Evolutionary conservation across 2,888 invertebrate species (phyloP), one percentile per base, ranked within the genome.

Genomic region (Lasius platythorax): DNA sequence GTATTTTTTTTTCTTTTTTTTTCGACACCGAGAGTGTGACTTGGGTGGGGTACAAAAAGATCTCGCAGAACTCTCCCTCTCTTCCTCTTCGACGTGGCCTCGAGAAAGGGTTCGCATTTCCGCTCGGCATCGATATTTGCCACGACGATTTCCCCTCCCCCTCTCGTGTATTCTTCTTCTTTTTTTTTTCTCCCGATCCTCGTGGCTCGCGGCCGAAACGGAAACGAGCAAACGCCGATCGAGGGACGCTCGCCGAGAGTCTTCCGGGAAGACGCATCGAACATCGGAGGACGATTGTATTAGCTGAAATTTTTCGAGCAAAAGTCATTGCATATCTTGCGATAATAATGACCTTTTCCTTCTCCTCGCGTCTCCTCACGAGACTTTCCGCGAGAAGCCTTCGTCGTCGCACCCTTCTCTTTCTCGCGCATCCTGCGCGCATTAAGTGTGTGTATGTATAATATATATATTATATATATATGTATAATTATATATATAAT

Each of bases 41-140:
- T 90, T 90, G 87, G 84, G 83, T 84, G 86, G 93, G 91, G 92
- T 92, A 93, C 92, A 93, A 93, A 92, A 93, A 92, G 91, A 90
- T 91, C 58, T 78, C 78, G 58, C 79, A 83, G 76, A 79, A 75
- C 40, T 64, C 53, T 82, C 63, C 28, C 72, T 72, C 37, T 37
- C 5, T 5, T 37, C 15, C 72, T 72, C 46, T 23, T 40, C 75
- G 64, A 61, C 28, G 28, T 46, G 61, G 63, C 23, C 46, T 46
- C 64, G 37, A 66, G 53, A 43, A 78, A 67, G 66, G 70, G 50
- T 68, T 78, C 86, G 85, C 67, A 74, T 64, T 86, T 82, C 83
- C 86, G 86, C 23, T 70, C 56, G 64, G 23, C 72, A n/a, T 50
- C 68, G 46, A 23, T 37, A 37, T 30, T 58, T 50, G 40, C 70